Evolutionary conservation across 1,140 invertebrate species (phyloP), one percentile per base, ranked within the genome.

Genomic region (Drosophila lacteicornis): DNA sequence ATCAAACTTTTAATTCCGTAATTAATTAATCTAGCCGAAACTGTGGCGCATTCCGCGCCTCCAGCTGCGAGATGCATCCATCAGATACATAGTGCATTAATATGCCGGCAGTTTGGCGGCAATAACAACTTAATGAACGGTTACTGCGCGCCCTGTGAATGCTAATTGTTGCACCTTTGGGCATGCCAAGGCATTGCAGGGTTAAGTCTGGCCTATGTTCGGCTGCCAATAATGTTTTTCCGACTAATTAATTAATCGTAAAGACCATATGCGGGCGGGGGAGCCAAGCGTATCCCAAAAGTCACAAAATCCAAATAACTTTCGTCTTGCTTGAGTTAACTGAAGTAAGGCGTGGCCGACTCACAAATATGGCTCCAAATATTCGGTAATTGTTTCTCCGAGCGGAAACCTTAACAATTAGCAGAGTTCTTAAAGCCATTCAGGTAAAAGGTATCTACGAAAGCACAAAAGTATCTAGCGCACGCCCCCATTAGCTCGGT

Each of bases 351-450:
- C 79, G 78, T 50, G 53, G 38, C 40, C 47, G 33, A 36, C 2
- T 22, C 17, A 57, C 78, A 71, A 79, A 90, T 85, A 88, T 82
- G 85, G 81, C 55, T 46, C 30, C 57, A 82, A 80, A 76, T 74
- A 79, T 86, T 91, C 67, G 82, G 82, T 91, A 90, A 91, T 90
- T 88, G 63, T 57, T 74, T 74, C 51, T 38, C 60, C 46, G 50
- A 82, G 75, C 85, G 85, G 85, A 88, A 90, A 74, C 70, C 81
- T 73, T 79, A 79, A 81, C 79, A 85, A 85, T 90, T 90, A 90
- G 67, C 66, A 53, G 69, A 68, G 50, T 82, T 68, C 56, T 60
- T 36, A 62, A 55, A 61, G 57, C 57, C 43, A 33, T 40, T 33
- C 33, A 11, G 40, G 30, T 42, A 66, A 67, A 63, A 51, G 15